A percentile compares a stretch with the other conserved stretches of the same genome.
These are phyloP conservation scores for Acanthiza pusilla DNA, from an alignment of 2,797 vertebrate genomes.

Conservation along the genomic window DNA sequence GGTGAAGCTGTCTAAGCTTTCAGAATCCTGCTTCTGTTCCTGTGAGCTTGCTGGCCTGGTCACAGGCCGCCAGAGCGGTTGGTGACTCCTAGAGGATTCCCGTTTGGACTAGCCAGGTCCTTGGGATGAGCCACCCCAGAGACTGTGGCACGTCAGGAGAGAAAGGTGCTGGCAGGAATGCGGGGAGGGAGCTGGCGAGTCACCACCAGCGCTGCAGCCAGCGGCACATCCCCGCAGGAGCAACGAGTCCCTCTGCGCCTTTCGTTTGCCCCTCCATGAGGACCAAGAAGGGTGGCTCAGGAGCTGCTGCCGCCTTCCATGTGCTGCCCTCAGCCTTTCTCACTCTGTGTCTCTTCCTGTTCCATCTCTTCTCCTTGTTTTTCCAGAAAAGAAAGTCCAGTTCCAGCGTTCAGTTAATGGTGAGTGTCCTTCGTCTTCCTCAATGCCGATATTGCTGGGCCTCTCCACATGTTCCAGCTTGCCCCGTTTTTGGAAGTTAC, in stretches of 20 bases:
- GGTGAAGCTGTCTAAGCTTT: neutral
- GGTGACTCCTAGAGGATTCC: neutral
- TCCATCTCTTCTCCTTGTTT: slow-evolving; percentile 90
- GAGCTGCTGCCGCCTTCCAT: slow-evolving; percentile 64
- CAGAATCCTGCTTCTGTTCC: neutral
- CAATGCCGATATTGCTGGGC: slow-evolving; percentile 77
- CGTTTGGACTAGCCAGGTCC: neutral
- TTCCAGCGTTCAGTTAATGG: slow-evolving; percentile 92
- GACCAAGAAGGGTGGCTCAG: slow-evolving; percentile 52
- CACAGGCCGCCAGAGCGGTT: neutral
- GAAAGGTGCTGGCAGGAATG: neutral
- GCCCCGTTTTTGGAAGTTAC: slow-evolving; percentile 70
- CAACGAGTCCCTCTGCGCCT: neutral
- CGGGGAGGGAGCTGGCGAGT: neutral
- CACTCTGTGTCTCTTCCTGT: slow-evolving; percentile 83
- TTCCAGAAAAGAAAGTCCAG: slow-evolving; percentile 95
- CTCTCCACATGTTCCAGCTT: slow-evolving; percentile 67
- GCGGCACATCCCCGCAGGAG: neutral
- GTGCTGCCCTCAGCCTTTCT: slow-evolving; percentile 77
- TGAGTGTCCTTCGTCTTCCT: slow-evolving; percentile 85
- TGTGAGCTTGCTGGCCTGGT: neutral
- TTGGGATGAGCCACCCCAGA: neutral
- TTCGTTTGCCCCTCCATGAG: neutral
- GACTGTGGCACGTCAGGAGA: neutral
- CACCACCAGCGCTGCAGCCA: neutral